phyloP scores from a whole-genome alignment of 2,888 invertebrate genomes.

The Caradrina clavipalpis region DNA sequence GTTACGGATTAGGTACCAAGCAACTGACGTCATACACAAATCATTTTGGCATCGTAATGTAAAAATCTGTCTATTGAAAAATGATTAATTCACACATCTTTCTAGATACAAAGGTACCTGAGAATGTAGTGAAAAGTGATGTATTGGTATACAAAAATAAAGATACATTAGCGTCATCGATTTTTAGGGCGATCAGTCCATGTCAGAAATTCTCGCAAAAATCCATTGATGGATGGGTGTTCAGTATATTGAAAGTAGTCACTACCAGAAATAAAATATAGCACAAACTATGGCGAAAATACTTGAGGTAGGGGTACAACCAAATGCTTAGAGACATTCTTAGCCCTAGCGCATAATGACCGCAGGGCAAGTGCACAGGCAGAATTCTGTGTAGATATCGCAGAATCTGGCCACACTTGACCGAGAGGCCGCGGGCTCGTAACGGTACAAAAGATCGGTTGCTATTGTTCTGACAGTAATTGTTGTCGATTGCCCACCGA shows the following conservation, averaged over 20 bases:
- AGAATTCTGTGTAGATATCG: slow-evolving; percentile 37
- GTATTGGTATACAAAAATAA: slow-evolving; percentile 33
- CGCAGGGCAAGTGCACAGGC: slow-evolving; percentile 32
- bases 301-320: slow-evolving; percentile 1
- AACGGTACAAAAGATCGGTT: slow-evolving; percentile 81
- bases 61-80: slow-evolving; percentile 59
- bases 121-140: slow-evolving; percentile 32
- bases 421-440: slow-evolving; percentile 68
- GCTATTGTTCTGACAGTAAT: slow-evolving; percentile 88
- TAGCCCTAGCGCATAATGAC: slow-evolving; percentile 18
- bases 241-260: slow-evolving; percentile 1
- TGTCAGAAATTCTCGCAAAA: slow-evolving; percentile 16
- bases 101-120: slow-evolving; percentile 29
- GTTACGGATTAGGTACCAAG: slow-evolving; percentile 50
- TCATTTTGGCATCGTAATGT: slow-evolving; percentile 55
- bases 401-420: slow-evolving; percentile 63
- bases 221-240: slow-evolving; percentile 8
- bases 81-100: slow-evolving; percentile 35
- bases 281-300: neutral
- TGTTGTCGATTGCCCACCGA: slow-evolving; percentile 78
- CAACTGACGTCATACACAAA: slow-evolving; percentile 43
- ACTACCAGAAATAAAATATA: slow-evolving; percentile 10
- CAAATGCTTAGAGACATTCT: slow-evolving; percentile 15
- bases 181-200: slow-evolving; percentile 12
- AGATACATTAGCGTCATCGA: slow-evolving; percentile 30